Conservation (phyloP, 1,140 invertebrate species). For the Calycopis cecrops region DNA sequence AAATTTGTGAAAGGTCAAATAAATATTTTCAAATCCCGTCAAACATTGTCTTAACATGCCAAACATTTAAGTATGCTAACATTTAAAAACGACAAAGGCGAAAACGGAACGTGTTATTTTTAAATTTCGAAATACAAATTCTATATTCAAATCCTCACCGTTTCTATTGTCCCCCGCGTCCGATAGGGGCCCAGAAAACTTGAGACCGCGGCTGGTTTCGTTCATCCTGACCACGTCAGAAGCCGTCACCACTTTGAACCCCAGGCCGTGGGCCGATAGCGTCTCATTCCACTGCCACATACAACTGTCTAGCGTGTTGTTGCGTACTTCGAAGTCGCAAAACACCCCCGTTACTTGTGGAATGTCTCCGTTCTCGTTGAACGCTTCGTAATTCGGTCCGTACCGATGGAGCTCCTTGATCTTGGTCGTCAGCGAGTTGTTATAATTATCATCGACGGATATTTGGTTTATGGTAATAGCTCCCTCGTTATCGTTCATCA, state of each 20-base stretch:
- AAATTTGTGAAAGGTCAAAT: too few relatives aligned
- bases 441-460: constrained; percentile 38
- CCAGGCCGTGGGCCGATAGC: constrained; percentile 45
- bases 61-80: too few relatives aligned
- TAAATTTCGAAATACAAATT: neutral
- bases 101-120: too few relatives aligned
- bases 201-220: constrained; percentile 37
- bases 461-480: constrained; percentile 45
- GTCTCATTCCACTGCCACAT: constrained; percentile 69
- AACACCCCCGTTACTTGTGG: constrained; percentile 65
- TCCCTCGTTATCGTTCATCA: constrained; percentile 67
- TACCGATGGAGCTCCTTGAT: constrained; percentile 41
- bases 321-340: constrained; percentile 56
- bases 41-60: too few relatives aligned
- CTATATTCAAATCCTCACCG: constrained; percentile 39
- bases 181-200: constrained; percentile 53
- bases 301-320: constrained; percentile 47
- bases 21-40: too few relatives aligned
- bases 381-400: constrained; percentile 41
- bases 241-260: constrained; percentile 54
- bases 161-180: constrained; percentile 65
- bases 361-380: constrained; percentile 40
- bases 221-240: constrained; percentile 52
- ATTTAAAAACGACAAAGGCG: too few relatives aligned
- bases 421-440: constrained; percentile 41